Evolutionary conservation across 2,888 invertebrate genomes (phyloP), one percentile per base, ranked within the genome.

Genomic region (Lasius fuliginosus): DNA sequence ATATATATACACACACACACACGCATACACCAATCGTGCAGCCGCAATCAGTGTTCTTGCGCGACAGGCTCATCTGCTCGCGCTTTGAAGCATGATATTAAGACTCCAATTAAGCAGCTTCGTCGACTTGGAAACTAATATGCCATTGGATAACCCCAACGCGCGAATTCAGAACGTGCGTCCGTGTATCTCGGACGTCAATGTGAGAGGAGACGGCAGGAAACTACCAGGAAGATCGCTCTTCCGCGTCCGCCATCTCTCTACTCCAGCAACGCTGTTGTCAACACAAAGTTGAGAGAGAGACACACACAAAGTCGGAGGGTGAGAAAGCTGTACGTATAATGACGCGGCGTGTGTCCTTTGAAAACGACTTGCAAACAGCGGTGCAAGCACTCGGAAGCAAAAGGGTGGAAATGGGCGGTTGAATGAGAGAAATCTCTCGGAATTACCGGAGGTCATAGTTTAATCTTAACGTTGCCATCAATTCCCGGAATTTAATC

Each of bases 101-200:
- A 90, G 88, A 85, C 87, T 88, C 83, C 87, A 90, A 92, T 92
- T 92, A 90, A 88, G 87, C 86, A 84, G 76, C 83, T 71, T 82
- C 82, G 83, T 69, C 74, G 76, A 84, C 88, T 88, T 86, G 90
- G 88, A 88, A 91, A 91, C 86, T 92, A 89, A 91, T 91, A 90
- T 88, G 85, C 85, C 88, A 89, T 89, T 88, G 85, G 82, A 86
- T 83, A 85, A 89, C 86, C 86, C 42, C 71, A 79, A 82, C 67
- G 33, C 74, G 81, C 60, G 8, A 53, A 90, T 86, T 89, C 90
- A 88, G 85, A 90, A 85, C 73, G 36, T 23, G 40, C 49, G 46
- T 65, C 40, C 27, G 64, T 75, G 30, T 82, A 27, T 18, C 23
- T 56, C 42, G 82, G 82, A 82, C 82, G 73, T 65, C 62, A 36